These are phyloP conservation scores for Centropyge bicolor DNA, from an alignment of 2,797 vertebrate genomes.

Conservation along the genomic window DNA sequence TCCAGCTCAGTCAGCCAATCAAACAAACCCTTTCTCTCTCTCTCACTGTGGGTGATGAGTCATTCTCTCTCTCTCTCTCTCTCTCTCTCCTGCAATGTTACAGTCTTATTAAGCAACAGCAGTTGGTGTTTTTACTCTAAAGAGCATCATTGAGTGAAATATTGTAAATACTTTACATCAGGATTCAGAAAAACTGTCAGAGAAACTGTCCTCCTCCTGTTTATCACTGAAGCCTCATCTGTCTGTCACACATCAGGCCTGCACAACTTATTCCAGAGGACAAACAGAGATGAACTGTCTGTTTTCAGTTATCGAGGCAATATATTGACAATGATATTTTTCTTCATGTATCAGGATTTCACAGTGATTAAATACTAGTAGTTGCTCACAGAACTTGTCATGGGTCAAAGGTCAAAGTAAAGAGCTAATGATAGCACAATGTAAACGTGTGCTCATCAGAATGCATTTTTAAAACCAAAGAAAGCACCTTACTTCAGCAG, in stretches of 20 bases:
- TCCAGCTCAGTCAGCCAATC: conserved; percentile 36
- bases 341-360: background rate
- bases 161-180: background rate
- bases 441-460: background rate
- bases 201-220: conserved; percentile 10
- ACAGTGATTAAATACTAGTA: background rate
- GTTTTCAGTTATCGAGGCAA: background rate
- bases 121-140: background rate
- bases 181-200: conserved; percentile 5
- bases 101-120: conserved; percentile 11
- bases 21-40: conserved; percentile 3
- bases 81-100: background rate
- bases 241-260: conserved; percentile 1
- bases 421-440: background rate
- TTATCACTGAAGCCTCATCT: background rate
- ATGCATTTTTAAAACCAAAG: background rate
- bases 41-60: conserved; percentile 21
- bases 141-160: background rate
- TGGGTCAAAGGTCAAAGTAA: conserved; percentile 15
- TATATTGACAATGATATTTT: background rate
- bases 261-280: background rate
- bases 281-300: background rate
- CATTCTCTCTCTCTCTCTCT: conserved; percentile 16
- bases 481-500: background rate
- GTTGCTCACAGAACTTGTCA: background rate